phyloP scores from a whole-genome alignment of 2,113 vertebrate species.

The Nibea albiflora region DNA sequence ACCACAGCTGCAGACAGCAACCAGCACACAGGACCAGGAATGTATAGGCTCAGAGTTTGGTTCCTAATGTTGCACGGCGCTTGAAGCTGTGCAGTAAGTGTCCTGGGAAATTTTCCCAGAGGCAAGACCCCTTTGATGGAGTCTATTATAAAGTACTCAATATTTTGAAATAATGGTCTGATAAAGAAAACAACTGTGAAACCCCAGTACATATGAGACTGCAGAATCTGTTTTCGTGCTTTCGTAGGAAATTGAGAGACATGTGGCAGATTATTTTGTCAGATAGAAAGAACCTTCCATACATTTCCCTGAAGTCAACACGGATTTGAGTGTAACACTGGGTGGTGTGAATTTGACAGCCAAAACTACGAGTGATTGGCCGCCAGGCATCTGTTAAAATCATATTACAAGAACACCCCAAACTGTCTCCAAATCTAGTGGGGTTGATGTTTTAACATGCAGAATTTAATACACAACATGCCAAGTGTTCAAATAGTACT shows the following conservation, averaged over 20 bases:
- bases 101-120: conserved; percentile 27
- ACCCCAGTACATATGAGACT: neutral
- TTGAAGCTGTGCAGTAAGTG: conserved; percentile 43
- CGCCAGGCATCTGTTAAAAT: conserved; percentile 34
- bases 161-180: conserved; percentile 2
- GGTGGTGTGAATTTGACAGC: neutral
- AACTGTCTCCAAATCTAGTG: conserved; percentile 5
- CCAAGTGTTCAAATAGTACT: neutral
- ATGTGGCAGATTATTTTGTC: conserved; percentile 40
- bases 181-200: conserved; percentile 19
- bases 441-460: neutral
- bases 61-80: conserved; percentile 52
- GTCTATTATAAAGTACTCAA: conserved; percentile 21
- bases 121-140: conserved; percentile 25
- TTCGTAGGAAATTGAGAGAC: neutral
- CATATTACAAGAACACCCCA: conserved; percentile 4
- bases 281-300: neutral
- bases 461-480: neutral
- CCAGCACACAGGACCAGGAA: conserved; percentile 67
- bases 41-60: conserved; percentile 63
- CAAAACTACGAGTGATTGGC: conserved; percentile 2
- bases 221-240: conserved; percentile 22
- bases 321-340: conserved; percentile 5
- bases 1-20: conserved; percentile 66
- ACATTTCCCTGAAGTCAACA: conserved; percentile 4